Base-by-base conservation (phyloP, 2,888 invertebrate species). In the Amphipoea lucens region DNA sequence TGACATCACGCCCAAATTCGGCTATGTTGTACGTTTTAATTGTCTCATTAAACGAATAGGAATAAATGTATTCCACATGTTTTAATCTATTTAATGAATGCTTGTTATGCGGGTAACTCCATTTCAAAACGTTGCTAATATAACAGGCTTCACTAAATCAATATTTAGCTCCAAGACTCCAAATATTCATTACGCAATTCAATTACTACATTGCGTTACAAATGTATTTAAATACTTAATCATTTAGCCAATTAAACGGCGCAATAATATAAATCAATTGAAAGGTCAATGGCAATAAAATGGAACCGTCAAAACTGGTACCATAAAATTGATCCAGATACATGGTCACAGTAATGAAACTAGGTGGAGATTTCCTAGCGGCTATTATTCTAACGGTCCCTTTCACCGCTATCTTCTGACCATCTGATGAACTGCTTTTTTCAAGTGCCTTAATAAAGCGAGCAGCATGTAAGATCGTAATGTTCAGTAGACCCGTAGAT, bases 341-440 rank as follows among this genome's bases (percentile, higher is more conserved):
- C 90, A 91, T 92, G 91, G 90, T 89, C 88, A 78, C 77, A 63
- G 80, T 54, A 87, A 85, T 79, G 90, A 91, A 93, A 94, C 92
- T 93, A 94, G 94, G 91, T 93, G 94, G 94, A 93, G 93, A 92
- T 93, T 94, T 94, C 93, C 92, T 92, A 94, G 93, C 89, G 94
- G 94, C 95, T 93, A 96, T 96, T 95, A 96, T 93, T 92, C 90
- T 96, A 96, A 96, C 96, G 96, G 96, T 95, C 90, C 96, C 96
- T 96, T 96, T 97, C 96, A 96, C 96, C 96, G 95, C 95, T 96
- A 96, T 97, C 97, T 95, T 89, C 94, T 96, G 96, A 94, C 96
- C 96, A 96, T 96, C 96, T 91, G 93, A 93, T 94, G 95, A 94
- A 95, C 95, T 94, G 95, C 94, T 95, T 96, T 95, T 94, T 95